phyloP scores from a whole-genome alignment of 2,888 invertebrate species.

The Philopedon plagiatum region DNA sequence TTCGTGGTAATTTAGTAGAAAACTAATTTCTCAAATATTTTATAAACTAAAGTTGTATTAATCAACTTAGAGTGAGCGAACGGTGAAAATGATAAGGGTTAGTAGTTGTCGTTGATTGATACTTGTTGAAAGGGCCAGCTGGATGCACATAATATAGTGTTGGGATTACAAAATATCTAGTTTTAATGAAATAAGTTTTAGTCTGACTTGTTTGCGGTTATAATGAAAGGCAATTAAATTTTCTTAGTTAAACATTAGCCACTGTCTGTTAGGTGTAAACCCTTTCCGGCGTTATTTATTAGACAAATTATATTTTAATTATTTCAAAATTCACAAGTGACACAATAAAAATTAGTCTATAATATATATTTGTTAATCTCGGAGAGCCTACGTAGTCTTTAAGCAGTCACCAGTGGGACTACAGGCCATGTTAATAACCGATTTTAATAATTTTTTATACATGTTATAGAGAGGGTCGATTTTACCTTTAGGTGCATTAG shows the following conservation, averaged over 20 bases:
- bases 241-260: slow-evolving; percentile 29
- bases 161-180: slow-evolving; percentile 29
- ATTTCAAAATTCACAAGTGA: too few relatives aligned
- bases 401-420: too few relatives aligned
- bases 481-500: too few relatives aligned
- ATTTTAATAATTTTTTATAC: too few relatives aligned
- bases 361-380: too few relatives aligned
- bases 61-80: slow-evolving; percentile 32
- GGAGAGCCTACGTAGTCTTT: too few relatives aligned
- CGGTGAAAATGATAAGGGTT: slow-evolving; percentile 46
- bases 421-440: too few relatives aligned
- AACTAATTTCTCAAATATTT: slow-evolving; percentile 18
- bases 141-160: slow-evolving; percentile 45
- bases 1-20: slow-evolving; percentile 5
- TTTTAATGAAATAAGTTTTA: slow-evolving; percentile 51
- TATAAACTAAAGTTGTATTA: slow-evolving; percentile 36
- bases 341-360: too few relatives aligned
- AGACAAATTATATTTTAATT: too few relatives aligned
- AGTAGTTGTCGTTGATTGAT: slow-evolving; percentile 49
- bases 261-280: neutral
- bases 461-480: too few relatives aligned
- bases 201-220: slow-evolving; percentile 33
- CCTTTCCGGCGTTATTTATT: too few relatives aligned
- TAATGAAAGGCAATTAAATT: slow-evolving; percentile 44
- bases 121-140: slow-evolving; percentile 38